These are phyloP conservation scores for Eristalinus aeneus DNA, from an alignment of 2,888 invertebrate genomes.

Conservation along the genomic window DNA sequence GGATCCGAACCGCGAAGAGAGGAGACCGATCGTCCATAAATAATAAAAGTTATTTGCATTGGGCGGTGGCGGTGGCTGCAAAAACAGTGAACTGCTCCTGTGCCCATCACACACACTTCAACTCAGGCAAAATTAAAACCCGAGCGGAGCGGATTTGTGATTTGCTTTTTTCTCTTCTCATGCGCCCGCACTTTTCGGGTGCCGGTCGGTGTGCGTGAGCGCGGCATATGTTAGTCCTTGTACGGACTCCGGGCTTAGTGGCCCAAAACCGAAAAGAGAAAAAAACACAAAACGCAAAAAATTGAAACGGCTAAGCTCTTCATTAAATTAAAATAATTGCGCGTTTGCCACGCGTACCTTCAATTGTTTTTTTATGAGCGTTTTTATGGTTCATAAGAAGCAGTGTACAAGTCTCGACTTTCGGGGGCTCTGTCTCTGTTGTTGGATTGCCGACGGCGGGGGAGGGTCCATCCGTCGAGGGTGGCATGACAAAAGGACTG, in stretches of 20 bases:
- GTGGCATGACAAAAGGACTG: constrained; percentile 43
- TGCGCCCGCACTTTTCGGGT: constrained; percentile 2
- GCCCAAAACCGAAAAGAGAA: not conserved
- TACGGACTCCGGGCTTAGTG: not conserved
- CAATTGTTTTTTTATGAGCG: constrained; percentile 72
- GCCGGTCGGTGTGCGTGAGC: not conserved
- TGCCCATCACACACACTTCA: not conserved
- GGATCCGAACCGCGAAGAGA: not conserved
- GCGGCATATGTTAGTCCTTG: constrained; percentile 64
- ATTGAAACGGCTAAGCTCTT: constrained; percentile 70
- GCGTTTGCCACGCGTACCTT: constrained; percentile 71
- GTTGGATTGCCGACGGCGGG: not conserved
- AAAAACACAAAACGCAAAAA: constrained; percentile 13
- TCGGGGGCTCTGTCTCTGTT: not conserved
- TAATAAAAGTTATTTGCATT: constrained; percentile 74
- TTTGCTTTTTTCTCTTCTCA: not conserved
- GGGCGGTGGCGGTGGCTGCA: constrained; percentile 70
- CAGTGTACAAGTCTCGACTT: constrained; percentile 55
- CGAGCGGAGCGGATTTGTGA: constrained; percentile 16
- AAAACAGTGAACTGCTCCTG: not conserved
- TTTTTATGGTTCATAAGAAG: constrained; percentile 72
- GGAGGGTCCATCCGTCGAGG: not conserved
- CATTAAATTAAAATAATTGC: constrained; percentile 73
- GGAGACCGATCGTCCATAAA: constrained; percentile 73
- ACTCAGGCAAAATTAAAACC: constrained; percentile 4